Percentiles rank a stretch among this genome's conserved stretches.
Evolutionary conservation across 2,797 vertebrate species (phyloP).

Genomic region (Anabas testudineus): DNA sequence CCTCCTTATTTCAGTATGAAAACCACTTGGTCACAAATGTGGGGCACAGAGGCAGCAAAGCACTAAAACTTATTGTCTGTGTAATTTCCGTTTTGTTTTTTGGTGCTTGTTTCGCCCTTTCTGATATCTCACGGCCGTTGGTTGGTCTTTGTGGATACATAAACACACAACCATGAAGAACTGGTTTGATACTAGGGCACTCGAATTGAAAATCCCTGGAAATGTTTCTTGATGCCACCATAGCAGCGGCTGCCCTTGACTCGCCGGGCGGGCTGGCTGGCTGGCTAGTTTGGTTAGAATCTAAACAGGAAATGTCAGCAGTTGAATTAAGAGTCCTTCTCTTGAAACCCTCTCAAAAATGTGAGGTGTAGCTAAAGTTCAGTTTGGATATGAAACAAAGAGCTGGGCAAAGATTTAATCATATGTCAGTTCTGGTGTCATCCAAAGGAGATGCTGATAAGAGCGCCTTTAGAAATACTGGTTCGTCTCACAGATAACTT

Average conservation of each 20-base stretch:
- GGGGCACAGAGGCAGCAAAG: neutral
- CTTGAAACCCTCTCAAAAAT: conserved; percentile 22
- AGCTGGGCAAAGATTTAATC: conserved; percentile 50
- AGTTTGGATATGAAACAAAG: conserved; percentile 36
- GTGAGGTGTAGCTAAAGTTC: conserved; percentile 46
- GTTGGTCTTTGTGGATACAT: conserved; percentile 70
- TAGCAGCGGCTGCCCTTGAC: conserved; percentile 39
- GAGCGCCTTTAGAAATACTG: conserved; percentile 38
- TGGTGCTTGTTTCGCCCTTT: conserved; percentile 55
- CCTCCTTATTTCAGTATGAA: conserved; percentile 21
- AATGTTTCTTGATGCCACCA: conserved; percentile 41
- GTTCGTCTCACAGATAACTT: conserved; percentile 28
- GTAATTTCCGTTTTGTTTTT: conserved; percentile 46
- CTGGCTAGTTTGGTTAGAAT: conserved; percentile 30
- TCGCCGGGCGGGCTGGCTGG: neutral
- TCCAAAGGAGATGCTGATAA: conserved; percentile 63
- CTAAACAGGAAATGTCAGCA: conserved; percentile 53
- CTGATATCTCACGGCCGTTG: conserved; percentile 41
- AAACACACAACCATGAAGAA: conserved; percentile 60
- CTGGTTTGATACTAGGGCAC: conserved; percentile 62
- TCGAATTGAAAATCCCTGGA: conserved; percentile 54
- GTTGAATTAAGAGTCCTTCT: conserved; percentile 29
- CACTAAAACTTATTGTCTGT: conserved; percentile 31
- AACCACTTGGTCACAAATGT: conserved; percentile 9
- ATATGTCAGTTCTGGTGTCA: conserved; percentile 55